These are phyloP conservation scores for Chelon auratus DNA, from an alignment of 2,797 vertebrate species.

Conservation along the genomic window DNA sequence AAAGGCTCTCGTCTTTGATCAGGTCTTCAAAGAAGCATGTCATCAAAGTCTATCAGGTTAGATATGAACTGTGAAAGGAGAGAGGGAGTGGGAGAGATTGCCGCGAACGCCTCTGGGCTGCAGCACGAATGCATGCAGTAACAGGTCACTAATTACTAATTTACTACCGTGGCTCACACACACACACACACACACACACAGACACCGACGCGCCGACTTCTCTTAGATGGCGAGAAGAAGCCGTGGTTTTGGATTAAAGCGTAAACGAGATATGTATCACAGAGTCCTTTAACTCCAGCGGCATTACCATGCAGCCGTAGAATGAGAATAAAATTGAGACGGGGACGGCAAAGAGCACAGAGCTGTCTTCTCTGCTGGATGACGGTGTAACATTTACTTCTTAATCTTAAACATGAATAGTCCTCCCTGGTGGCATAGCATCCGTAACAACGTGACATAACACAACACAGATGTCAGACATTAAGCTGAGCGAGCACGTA, in stretches of 20 bases:
- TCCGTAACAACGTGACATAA: constrained; percentile 15
- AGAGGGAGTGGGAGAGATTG: constrained; percentile 38
- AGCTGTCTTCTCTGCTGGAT: constrained; percentile 3
- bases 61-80: constrained; percentile 72
- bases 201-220: background rate
- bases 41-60: constrained; percentile 86
- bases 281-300: constrained; percentile 28
- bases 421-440: constrained; percentile 8
- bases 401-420: constrained; percentile 14
- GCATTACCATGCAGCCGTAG: constrained; percentile 4
- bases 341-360: constrained; percentile 9
- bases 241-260: constrained; percentile 23
- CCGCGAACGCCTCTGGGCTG: constrained; percentile 64
- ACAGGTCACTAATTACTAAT: constrained; percentile 81
- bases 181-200: constrained; percentile 19
- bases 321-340: constrained; percentile 6
- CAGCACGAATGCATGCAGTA: constrained; percentile 57
- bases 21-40: constrained; percentile 84
- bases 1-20: constrained; percentile 85
- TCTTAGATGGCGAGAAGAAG: constrained; percentile 15
- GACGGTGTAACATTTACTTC: constrained; percentile 9
- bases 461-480: constrained; percentile 29
- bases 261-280: constrained; percentile 29
- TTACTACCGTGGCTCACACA: constrained; percentile 56
- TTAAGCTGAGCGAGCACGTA: background rate